Evolutionary conservation across 2,113 vertebrate genomes (phyloP).

Genomic region (Phodopus roborovskii): DNA sequence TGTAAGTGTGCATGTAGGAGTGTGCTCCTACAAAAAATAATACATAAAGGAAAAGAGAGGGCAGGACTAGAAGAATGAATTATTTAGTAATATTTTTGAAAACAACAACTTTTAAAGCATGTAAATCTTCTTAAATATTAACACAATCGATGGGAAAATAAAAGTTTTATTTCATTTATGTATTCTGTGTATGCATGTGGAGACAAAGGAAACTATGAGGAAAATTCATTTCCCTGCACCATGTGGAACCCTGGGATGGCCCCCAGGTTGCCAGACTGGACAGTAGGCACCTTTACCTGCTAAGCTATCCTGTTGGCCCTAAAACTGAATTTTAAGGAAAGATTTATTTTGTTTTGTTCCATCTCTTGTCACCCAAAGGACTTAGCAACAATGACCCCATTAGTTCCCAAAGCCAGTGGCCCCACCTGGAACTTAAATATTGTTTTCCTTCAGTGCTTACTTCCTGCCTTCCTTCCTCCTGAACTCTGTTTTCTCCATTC

Average conservation of each 20-base stretch:
- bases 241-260: not conserved
- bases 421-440: not conserved
- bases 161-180: not conserved
- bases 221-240: not conserved
- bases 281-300: not conserved
- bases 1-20: not conserved
- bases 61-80: not conserved
- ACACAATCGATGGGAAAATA: not conserved
- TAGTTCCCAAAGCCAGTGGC: not conserved
- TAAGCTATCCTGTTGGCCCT: not conserved
- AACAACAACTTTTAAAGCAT: conserved; percentile 20
- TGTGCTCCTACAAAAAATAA: not conserved
- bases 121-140: conserved; percentile 32
- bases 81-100: not conserved
- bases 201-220: not conserved
- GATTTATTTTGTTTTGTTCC: not conserved
- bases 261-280: not conserved
- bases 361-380: not conserved
- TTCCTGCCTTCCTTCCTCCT: not conserved
- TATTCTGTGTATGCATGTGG: not conserved
- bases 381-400: not conserved
- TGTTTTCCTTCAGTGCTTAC: not conserved
- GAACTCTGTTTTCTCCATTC: not conserved
- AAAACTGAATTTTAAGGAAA: not conserved
- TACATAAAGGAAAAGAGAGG: not conserved